Conservation (phyloP, 2,888 invertebrate genomes). For the Diachrysia chrysitis region DNA sequence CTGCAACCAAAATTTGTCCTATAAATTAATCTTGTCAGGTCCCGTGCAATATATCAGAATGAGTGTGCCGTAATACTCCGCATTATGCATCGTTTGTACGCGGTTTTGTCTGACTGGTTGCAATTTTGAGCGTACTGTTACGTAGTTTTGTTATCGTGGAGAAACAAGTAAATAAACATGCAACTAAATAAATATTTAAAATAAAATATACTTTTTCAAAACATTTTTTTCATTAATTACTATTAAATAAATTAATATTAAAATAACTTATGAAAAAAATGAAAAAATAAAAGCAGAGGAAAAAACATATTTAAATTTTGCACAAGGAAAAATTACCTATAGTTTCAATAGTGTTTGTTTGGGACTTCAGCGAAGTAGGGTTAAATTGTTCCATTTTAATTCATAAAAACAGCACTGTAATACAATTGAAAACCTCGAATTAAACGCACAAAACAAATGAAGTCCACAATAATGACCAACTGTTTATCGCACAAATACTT, state of each 20-base stretch:
- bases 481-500: neutral
- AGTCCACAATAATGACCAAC: neutral
- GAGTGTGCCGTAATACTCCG: slow-evolving; percentile 63
- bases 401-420: neutral
- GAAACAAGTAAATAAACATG: neutral
- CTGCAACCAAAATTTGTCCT: slow-evolving; percentile 39
- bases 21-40: slow-evolving; percentile 66
- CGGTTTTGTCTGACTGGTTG: slow-evolving; percentile 52
- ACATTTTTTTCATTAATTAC: no score
- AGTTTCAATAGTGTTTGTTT: no score
- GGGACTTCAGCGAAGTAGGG: no score
- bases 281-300: no score
- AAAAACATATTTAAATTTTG: no score
- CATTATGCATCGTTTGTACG: slow-evolving; percentile 65
- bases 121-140: slow-evolving; percentile 38
- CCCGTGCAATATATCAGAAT: slow-evolving; percentile 66
- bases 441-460: neutral
- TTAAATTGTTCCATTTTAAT: no score
- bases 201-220: no score
- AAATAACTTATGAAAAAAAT: no score
- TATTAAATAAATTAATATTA: no score
- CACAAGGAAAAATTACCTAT: no score
- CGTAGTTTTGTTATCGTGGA: slow-evolving; percentile 13
- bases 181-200: no score
- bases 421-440: neutral